A percentile compares a stretch with the other conserved stretches of the same genome.
These are phyloP conservation scores for Psephotus haematonotus DNA, from an alignment of 2,113 vertebrate species.

Conservation along the genomic window DNA sequence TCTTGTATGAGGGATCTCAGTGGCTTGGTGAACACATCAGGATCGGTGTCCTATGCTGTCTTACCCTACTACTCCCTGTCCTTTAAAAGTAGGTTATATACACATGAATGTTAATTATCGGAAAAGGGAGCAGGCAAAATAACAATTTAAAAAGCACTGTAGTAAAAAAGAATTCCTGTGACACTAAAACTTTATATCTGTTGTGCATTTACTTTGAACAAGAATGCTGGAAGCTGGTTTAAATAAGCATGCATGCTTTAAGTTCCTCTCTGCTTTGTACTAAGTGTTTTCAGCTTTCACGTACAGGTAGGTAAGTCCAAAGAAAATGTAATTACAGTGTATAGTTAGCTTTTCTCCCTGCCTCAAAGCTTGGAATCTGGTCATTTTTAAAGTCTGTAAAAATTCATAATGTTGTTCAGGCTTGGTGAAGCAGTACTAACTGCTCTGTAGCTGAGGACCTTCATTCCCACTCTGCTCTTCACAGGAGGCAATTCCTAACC, in stretches of 20 bases:
- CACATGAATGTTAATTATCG: background rate
- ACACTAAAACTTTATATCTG: background rate
- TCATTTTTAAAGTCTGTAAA: background rate
- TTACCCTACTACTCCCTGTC: background rate
- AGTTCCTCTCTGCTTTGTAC: background rate
- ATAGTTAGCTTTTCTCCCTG: background rate
- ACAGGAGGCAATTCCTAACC: background rate
- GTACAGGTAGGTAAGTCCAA: background rate
- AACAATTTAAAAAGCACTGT: background rate
- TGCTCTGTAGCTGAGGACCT: background rate
- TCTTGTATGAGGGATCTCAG: background rate
- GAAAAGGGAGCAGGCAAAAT: background rate
- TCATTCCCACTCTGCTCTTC: background rate
- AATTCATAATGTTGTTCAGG: background rate
- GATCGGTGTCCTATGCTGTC: background rate
- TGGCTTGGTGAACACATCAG: background rate
- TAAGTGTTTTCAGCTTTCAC: background rate
- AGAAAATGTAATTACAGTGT: background rate
- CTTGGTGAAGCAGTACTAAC: background rate
- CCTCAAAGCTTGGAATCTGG: background rate
- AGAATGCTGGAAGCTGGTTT: background rate
- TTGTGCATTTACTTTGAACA: background rate
- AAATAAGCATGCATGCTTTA: background rate
- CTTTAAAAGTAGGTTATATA: background rate
- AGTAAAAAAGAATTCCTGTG: background rate